These are phyloP conservation scores for Epizoanthus illoricatus DNA, from an alignment of 92 coral and sea anemone species.

Conservation along the genomic window DNA sequence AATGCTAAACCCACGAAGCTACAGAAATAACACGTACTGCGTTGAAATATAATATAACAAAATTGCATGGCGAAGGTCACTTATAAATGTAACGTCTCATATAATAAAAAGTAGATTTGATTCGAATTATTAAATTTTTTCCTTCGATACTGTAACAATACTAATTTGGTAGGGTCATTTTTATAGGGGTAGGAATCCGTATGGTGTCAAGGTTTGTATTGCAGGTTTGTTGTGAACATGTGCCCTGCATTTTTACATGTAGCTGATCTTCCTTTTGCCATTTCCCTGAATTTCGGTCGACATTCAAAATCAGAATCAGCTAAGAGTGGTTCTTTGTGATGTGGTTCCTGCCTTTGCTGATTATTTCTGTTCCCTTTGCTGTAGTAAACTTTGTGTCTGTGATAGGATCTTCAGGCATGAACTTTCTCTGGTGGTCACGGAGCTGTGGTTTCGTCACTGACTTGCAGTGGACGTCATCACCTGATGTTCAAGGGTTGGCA, in stretches of 20 bases:
- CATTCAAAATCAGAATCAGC: constrained; percentile 26
- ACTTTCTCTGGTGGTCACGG: neutral
- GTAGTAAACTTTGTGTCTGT: neutral
- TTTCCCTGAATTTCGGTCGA: constrained; percentile 10
- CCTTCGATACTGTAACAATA: neutral
- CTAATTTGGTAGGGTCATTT: constrained; percentile 22
- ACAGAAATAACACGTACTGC: too few relatives aligned
- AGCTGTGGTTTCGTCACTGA: neutral
- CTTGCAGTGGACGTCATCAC: neutral
- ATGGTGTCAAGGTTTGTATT: neutral
- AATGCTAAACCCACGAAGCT: too few relatives aligned
- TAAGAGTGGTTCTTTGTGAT: neutral
- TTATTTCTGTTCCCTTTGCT: neutral
- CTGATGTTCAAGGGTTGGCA: neutral
- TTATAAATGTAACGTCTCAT: too few relatives aligned
- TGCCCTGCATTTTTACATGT: neutral
- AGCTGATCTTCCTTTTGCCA: neutral
- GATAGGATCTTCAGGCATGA: neutral
- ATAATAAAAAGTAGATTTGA: too few relatives aligned
- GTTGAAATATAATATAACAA: too few relatives aligned
- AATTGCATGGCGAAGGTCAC: too few relatives aligned
- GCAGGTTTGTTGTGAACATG: neutral
- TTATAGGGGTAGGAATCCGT: constrained; percentile 5
- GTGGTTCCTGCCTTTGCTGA: neutral
- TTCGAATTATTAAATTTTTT: too few relatives aligned